phyloP scores from a whole-genome alignment of 1,140 invertebrate genomes.

The Apocrypta bakeri region DNA sequence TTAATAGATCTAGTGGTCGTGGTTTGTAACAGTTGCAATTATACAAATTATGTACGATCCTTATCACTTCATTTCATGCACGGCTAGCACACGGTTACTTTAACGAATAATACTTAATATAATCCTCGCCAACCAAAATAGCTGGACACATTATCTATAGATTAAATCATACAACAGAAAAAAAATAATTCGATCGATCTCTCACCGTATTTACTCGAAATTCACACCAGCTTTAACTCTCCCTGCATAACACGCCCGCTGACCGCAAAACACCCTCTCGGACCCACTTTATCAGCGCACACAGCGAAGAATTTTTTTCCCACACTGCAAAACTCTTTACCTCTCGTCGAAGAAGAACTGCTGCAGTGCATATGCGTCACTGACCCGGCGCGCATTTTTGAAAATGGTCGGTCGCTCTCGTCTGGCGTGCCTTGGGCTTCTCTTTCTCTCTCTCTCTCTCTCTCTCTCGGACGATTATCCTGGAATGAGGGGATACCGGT shows the following conservation, averaged over 20 bases:
- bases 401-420: conserved; percentile 41
- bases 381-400: conserved; percentile 41
- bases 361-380: conserved; percentile 28
- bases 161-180: too few species aligned
- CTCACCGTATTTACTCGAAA: not conserved
- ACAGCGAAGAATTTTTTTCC: conserved; percentile 35
- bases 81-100: too few species aligned
- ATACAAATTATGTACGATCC: not conserved
- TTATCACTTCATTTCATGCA: not conserved
- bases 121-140: too few species aligned
- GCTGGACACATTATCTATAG: too few species aligned
- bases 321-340: conserved; percentile 18
- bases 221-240: not conserved
- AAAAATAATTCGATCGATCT: not conserved
- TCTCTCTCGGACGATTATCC: conserved; percentile 69
- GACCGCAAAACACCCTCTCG: not conserved
- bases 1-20: too few species aligned
- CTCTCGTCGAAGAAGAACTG: conserved; percentile 1
- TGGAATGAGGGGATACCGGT: conserved; percentile 74
- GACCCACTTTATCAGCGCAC: not conserved
- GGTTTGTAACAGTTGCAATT: too few species aligned
- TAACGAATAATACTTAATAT: too few species aligned
- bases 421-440: conserved; percentile 61
- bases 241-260: too few species aligned
- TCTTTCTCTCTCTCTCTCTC: conserved; percentile 56